Conservation (phyloP, 2,888 invertebrate species). For the Lypha dubia region DNA sequence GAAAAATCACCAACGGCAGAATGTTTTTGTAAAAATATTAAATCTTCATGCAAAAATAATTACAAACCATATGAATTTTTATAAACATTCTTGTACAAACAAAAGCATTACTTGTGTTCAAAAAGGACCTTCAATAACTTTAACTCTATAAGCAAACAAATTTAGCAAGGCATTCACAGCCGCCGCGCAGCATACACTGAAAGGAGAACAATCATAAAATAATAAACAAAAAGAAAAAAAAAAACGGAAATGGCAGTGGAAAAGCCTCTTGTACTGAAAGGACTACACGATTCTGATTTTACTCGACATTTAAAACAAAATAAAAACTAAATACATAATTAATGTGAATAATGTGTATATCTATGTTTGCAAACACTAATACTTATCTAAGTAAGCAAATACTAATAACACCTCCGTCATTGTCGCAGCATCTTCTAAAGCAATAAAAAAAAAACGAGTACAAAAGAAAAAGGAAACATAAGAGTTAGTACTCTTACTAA, state of each 20-base stretch:
- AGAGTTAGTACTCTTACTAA: constrained; percentile 13
- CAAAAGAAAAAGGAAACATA: constrained; percentile 8
- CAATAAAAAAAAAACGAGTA: neutral
- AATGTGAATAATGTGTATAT: neutral
- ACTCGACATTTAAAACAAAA: neutral
- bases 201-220: neutral
- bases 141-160: constrained; percentile 23
- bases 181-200: neutral
- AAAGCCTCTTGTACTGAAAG: constrained; percentile 22
- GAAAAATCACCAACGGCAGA: neutral
- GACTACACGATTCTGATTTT: constrained; percentile 16
- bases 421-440: neutral
- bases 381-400: constrained; percentile 26
- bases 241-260: too few species aligned
- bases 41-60: constrained; percentile 54
- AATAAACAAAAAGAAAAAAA: constrained; percentile 1
- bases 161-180: neutral
- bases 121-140: constrained; percentile 56
- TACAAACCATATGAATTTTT: constrained; percentile 66
- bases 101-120: constrained; percentile 18
- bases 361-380: constrained; percentile 15
- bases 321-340: constrained; percentile 20
- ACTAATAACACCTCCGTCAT: constrained; percentile 18
- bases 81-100: constrained; percentile 23
- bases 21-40: constrained; percentile 6